Conservation (phyloP, 1,140 invertebrate species). For the Armadillidium nasatum region DNA sequence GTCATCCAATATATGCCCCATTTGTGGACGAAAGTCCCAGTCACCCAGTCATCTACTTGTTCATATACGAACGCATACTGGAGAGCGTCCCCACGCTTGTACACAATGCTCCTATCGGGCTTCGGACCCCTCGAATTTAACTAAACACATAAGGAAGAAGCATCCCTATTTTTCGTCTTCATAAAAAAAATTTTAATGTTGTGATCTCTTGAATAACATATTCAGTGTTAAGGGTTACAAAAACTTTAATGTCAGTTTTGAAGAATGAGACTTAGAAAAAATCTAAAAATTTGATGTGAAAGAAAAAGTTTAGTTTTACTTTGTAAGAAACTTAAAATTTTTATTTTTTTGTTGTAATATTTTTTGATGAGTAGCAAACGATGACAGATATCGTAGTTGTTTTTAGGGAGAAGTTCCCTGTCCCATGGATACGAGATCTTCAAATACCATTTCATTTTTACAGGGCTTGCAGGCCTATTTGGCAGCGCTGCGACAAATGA, state of each 20-base stretch:
- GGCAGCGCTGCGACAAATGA: slow-evolving; percentile 23
- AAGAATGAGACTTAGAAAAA: no score
- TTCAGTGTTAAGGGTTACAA: not conserved
- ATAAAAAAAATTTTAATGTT: not conserved
- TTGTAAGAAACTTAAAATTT: no score
- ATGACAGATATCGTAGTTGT: no score
- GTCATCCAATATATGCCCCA: slow-evolving; percentile 24
- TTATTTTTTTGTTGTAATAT: no score
- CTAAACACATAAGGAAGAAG: slow-evolving; percentile 24
- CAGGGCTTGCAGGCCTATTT: slow-evolving; percentile 33
- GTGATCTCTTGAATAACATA: not conserved
- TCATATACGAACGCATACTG: slow-evolving; percentile 52
- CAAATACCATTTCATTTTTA: slow-evolving; percentile 37
- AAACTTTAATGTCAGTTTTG: no score
- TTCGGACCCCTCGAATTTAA: slow-evolving; percentile 25
- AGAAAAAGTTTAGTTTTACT: no score
- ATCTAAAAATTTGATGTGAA: no score
- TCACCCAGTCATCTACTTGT: slow-evolving; percentile 50
- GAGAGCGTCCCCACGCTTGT: slow-evolving; percentile 49
- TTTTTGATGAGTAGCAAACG: no score
- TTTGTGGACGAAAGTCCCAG: slow-evolving; percentile 26
- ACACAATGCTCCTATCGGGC: slow-evolving; percentile 27
- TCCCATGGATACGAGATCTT: slow-evolving; percentile 1
- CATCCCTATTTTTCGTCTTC: slow-evolving; percentile 9
- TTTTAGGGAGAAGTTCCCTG: no score